Percentiles rank a stretch among this genome's conserved stretches.
phyloP scores from a whole-genome alignment of 2,113 vertebrate species.

The Nothoprocta pentlandii region DNA sequence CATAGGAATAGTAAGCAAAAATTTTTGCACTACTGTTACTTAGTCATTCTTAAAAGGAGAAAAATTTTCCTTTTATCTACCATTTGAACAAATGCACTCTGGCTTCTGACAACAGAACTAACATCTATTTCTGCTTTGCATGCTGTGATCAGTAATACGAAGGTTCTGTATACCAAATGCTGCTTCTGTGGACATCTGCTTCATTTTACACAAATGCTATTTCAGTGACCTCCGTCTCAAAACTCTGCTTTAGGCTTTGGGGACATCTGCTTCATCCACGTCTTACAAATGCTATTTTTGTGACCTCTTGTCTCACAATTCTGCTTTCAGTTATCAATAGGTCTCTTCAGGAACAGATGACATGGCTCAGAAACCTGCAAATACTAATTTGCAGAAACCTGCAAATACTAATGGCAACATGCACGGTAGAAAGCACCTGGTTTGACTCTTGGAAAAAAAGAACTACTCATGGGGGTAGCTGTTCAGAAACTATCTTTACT shows the following conservation, averaged over 20 bases:
- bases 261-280: background rate
- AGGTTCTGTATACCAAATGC: background rate
- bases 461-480: background rate
- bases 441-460: background rate
- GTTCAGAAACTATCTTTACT: background rate
- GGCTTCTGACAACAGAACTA: background rate
- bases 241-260: background rate
- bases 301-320: background rate
- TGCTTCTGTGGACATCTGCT: background rate
- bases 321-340: background rate
- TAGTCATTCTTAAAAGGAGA: background rate
- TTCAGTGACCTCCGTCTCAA: background rate
- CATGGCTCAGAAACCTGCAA: background rate
- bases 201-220: background rate
- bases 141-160: background rate
- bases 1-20: background rate
- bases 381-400: background rate
- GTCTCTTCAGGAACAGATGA: background rate
- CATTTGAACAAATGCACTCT: background rate
- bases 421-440: background rate
- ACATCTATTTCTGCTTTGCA: slow-evolving; percentile 12
- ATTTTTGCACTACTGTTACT: background rate
- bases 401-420: background rate
- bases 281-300: background rate
- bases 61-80: slow-evolving; percentile 15